Percentiles rank a stretch among this genome's conserved stretches.
These are phyloP conservation scores for Mimachlamys varia DNA, from an alignment of 2,888 invertebrate genomes.

Conservation along the genomic window DNA sequence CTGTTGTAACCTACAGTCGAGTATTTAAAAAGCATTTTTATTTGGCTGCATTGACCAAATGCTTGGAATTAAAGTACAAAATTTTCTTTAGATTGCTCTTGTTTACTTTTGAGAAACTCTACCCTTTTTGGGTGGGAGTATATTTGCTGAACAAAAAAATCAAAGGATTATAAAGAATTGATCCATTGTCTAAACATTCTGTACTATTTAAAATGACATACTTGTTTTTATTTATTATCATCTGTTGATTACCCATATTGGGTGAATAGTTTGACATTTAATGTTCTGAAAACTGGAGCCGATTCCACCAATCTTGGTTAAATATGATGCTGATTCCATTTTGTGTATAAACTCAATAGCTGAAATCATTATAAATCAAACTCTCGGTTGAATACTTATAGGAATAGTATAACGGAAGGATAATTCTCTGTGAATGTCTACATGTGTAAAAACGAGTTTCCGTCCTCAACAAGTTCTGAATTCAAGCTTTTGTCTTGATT, in stretches of 20 bases:
- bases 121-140: neutral
- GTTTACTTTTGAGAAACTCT: no score
- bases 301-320: neutral
- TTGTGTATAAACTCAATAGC: neutral
- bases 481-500: no score
- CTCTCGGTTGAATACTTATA: no score
- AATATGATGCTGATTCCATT: neutral
- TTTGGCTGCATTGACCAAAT: no score
- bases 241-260: neutral
- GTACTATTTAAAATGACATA: neutral
- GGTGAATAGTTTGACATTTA: neutral
- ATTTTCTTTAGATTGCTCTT: no score
- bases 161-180: neutral
- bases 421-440: neutral
- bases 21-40: no score
- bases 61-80: no score
- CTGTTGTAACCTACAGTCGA: no score
- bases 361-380: neutral
- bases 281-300: neutral
- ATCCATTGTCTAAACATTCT: neutral
- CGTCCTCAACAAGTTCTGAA: neutral
- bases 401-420: no score
- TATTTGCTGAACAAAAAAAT: neutral
- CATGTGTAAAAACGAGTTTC: neutral
- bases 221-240: neutral